Percentiles rank a stretch among this genome's conserved stretches.
Conservation (phyloP, 2,797 vertebrate genomes). For the Euphonia xanthogaster region DNA sequence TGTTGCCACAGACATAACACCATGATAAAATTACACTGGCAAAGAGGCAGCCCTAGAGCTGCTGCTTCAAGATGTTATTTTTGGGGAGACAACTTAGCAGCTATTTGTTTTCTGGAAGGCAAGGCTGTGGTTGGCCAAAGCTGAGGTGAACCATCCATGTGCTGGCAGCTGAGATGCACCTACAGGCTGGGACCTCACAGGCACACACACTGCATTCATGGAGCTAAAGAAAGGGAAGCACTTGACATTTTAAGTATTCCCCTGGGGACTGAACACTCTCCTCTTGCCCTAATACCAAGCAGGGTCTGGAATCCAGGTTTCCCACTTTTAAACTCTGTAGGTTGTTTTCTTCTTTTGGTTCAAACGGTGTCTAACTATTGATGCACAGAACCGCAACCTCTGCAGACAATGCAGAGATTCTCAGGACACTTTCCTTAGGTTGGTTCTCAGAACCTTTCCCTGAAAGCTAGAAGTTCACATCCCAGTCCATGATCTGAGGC, state of each 20-base stretch:
- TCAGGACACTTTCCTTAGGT: neutral
- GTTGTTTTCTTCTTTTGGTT: neutral
- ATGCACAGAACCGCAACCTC: neutral
- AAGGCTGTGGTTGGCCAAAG: neutral
- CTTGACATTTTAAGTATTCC: neutral
- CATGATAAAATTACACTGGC: neutral
- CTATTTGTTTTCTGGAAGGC: neutral
- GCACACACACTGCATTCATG: accelerated
- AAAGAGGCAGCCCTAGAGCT: neutral
- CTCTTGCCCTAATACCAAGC: neutral
- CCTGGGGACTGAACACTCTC: neutral
- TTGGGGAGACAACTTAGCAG: neutral
- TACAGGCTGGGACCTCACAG: neutral
- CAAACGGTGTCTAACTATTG: neutral
- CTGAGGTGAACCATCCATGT: neutral
- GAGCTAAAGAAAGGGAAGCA: neutral
- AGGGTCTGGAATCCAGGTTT: neutral
- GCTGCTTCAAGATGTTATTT: neutral
- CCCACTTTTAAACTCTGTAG: neutral
- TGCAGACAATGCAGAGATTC: neutral
- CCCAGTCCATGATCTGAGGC: neutral
- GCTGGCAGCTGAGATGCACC: neutral
- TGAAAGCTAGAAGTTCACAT: neutral
- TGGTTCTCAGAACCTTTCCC: neutral
- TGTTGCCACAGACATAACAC: neutral